Base-by-base conservation (phyloP, 2,797 vertebrate genomes). In the Tolypeutes matacus region DNA sequence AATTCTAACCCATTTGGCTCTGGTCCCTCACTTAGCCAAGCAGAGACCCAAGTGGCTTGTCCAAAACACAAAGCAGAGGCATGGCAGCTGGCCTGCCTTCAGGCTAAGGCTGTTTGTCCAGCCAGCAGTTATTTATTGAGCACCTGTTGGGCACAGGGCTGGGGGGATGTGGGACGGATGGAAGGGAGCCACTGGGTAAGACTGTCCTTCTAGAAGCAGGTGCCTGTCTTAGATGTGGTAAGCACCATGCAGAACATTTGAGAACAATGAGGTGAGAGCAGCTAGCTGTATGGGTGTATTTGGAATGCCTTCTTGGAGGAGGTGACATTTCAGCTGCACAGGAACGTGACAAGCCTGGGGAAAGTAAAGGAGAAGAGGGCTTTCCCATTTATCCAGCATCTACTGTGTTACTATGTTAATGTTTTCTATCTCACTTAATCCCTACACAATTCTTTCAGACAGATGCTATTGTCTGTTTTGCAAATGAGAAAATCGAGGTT, bases 1-100 rank as follows among this genome's bases (percentile, higher is more conserved):
- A 84, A 92, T 75, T 51, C n/a, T 92, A 86, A 70, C 76, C 36
- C 76, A 0, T 91, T 46, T 95, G 94, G 65, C n/a, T 36, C 60
- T 80, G 18, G 20, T 34, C 34, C 58, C 73, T 94, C 46, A 29
- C 60, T 86, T 76, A 78, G 91, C 17, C 11, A 53, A 94, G 53
- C 46, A 78, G 34, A 95, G 67, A 72, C 56, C 42, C 58, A 69
- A 36, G 31, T 92, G 77, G 14, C 72, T 80, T 93, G 70, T 49
- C 46, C 46, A 67, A 96, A 89, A 42, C 60, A 42, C 65, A 86
- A 49, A 81, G 84, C 86, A 49, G 34, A 76, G 29, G 67, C 49
- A 4, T 6, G 53, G 25, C 56, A 76, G 70, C 42, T 84, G 87
- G 25, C 77, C 42, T 39, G 20, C 39, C 58, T 70, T 65, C 56